Percentiles rank a stretch among this genome's conserved stretches.
phyloP scores from a whole-genome alignment of 2,888 invertebrate species.

The Netelia inedita region DNA sequence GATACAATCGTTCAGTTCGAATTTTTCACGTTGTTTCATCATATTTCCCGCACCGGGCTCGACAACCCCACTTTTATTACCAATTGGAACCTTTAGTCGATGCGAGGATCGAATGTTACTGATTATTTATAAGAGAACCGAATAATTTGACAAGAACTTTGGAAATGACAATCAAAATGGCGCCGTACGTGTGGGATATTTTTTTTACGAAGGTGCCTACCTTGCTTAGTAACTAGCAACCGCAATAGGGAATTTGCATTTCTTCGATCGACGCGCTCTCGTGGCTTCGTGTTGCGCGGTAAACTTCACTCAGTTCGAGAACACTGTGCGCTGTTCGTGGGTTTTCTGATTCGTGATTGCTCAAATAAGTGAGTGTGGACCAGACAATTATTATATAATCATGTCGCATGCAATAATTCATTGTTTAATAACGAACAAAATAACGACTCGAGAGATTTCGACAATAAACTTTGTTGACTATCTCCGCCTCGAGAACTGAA shows the following conservation, averaged over 20 bases:
- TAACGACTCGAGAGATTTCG: background rate
- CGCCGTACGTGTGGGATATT: background rate
- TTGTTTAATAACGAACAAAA: slow-evolving; percentile 3
- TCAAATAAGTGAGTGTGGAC: slow-evolving; percentile 49
- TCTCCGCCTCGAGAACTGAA: background rate
- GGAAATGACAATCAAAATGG: slow-evolving; percentile 3
- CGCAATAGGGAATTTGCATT: background rate
- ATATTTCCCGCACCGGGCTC: background rate
- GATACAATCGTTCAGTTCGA: background rate
- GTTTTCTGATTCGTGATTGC: slow-evolving; percentile 37
- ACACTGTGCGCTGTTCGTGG: slow-evolving; percentile 26
- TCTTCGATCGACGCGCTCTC: background rate
- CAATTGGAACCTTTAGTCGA: background rate
- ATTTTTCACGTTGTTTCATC: background rate
- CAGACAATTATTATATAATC: slow-evolving; percentile 50
- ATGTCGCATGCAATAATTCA: background rate
- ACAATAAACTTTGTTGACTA: background rate
- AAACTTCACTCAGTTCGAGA: background rate
- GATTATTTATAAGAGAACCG: background rate
- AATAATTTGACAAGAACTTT: background rate
- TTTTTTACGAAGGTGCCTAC: background rate
- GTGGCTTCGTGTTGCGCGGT: background rate
- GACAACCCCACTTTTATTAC: background rate
- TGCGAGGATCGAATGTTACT: background rate
- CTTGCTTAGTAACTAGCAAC: background rate